Evolutionary conservation across 2,113 vertebrate species (phyloP), one percentile per base, ranked within the genome.

Genomic region (Dissostichus mawsoni): DNA sequence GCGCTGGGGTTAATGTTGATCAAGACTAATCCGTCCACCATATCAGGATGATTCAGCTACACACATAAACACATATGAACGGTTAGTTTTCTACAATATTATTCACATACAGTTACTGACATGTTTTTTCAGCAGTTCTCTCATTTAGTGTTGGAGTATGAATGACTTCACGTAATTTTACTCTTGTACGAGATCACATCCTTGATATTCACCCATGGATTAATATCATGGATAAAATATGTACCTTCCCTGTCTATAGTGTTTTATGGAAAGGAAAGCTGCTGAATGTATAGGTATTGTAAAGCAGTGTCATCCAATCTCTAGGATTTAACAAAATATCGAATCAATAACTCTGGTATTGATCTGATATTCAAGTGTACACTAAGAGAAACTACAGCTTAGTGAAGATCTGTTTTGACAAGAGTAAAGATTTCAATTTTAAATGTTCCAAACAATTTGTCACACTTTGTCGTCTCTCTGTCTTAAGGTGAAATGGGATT

Each of bases 1-100:
- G 96, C 96, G 63, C 94, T 96, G 1, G 96, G 95, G 87, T 97
- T 98, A 89, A 99, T 96, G 44, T 99, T 99, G 91, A 99, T 97
- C 75, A 99, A 96, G 69, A 98, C 95, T 25, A 99, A 90, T 52
- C 98, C 98, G 45, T 99, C 97, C 80, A 98, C 97, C 95, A 97
- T 90, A 20, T 98, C 97, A 0, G 97, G 88, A 5, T 98, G 93
- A 88, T 98, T 97, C 76, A 99, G 91, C 98, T 99, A 87, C 1
- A 92, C 17, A 59, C 20, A 66, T 10, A 63, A 1, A 71, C 23
- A 59, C 44, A 62, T 8, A 58, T 9, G 45, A 68, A 13, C 1
- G 0, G 29, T 57, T 76, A 58, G 3, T 23, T 5, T 65, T 64
- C 3, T 48, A 33, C 13, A 47, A 16, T 41, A 41, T 41, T 41